A percentile compares a stretch with the other conserved stretches of the same genome.
Evolutionary conservation across 1,140 invertebrate species (phyloP).

Genomic region (Drosophila setifemur): DNA sequence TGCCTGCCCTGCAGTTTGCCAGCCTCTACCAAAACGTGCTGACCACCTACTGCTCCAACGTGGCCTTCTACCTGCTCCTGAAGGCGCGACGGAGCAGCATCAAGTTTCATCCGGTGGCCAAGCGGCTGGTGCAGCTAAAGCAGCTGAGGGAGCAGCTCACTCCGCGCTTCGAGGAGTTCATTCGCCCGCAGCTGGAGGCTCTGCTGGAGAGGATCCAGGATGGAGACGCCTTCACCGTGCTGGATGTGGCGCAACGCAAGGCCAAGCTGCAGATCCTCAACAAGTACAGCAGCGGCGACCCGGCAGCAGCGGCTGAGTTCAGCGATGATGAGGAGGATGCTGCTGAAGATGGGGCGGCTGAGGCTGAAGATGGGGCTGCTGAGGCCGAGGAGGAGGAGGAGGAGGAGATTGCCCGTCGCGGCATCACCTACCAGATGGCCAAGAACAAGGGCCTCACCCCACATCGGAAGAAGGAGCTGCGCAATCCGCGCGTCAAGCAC

Average conservation of each 20-base stretch:
- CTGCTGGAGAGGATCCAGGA: slow-evolving; percentile 83
- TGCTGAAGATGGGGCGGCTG: not conserved
- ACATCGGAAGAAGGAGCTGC: slow-evolving; percentile 92
- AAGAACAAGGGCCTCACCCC: slow-evolving; percentile 98
- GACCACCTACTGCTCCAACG: slow-evolving; percentile 92
- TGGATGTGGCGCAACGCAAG: slow-evolving; percentile 69
- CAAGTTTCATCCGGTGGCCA: slow-evolving; percentile 92
- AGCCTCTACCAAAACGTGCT: slow-evolving; percentile 88
- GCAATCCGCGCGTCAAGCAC: slow-evolving; percentile 97
- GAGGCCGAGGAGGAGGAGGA: slow-evolving; percentile 69
- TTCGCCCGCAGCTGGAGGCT: slow-evolving; percentile 86
- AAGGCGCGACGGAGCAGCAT: slow-evolving; percentile 88
- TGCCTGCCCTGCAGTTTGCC: slow-evolving; percentile 85
- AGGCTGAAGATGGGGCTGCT: slow-evolving; percentile 60
- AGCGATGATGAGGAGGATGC: not conserved
- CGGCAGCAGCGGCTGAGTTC: not conserved
- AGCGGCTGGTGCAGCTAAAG: slow-evolving; percentile 90
- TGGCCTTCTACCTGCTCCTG: slow-evolving; percentile 92
- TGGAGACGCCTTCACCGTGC: slow-evolving; percentile 82
- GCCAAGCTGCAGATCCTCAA: slow-evolving; percentile 76
- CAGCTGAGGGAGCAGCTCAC: slow-evolving; percentile 89
- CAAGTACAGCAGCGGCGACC: slow-evolving; percentile 58
- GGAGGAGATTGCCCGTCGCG: slow-evolving; percentile 85
- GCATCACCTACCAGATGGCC: slow-evolving; percentile 95
- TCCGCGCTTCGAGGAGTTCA: slow-evolving; percentile 65